phyloP scores from a whole-genome alignment of 53 echinoderm and acorn worm species.

The Patiria pectinifera region DNA sequence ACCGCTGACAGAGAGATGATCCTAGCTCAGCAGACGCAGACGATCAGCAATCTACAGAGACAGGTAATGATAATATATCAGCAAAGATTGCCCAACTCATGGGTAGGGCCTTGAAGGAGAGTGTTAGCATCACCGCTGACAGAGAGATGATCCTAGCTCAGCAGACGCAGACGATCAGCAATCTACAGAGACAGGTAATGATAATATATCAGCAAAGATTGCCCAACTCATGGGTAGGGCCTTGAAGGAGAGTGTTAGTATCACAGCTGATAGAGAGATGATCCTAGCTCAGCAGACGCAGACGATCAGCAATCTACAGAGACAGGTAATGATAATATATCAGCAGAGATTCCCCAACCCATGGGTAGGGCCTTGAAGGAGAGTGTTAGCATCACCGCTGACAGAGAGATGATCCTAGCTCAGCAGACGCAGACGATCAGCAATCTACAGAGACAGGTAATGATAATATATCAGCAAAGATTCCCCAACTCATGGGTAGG shows the following conservation, averaged over 20 bases:
- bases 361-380: conserved; percentile 26
- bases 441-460: conserved; percentile 88
- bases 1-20: conserved; percentile 98
- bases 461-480: too few relatives aligned
- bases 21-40: conserved; percentile 91
- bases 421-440: conserved; percentile 69
- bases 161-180: conserved; percentile 73
- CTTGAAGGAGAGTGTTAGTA: too few relatives aligned
- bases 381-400: too few relatives aligned
- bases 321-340: conserved; percentile 67
- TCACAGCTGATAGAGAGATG: too few relatives aligned
- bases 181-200: conserved; percentile 85
- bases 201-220: too few relatives aligned
- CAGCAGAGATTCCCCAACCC: too few relatives aligned
- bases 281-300: conserved; percentile 27
- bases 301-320: conserved; percentile 82
- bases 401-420: too few relatives aligned
- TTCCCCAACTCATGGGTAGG: too few relatives aligned
- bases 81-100: too few relatives aligned
- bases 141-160: too few relatives aligned
- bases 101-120: conserved; percentile 26
- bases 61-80: conserved; percentile 58
- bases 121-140: too few relatives aligned
- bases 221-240: conserved; percentile 21
- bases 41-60: conserved; percentile 84